Evolutionary conservation across 2,113 vertebrate species (phyloP), one percentile per base, ranked within the genome.

Genomic region (Poeciliopsis occidentalis): DNA sequence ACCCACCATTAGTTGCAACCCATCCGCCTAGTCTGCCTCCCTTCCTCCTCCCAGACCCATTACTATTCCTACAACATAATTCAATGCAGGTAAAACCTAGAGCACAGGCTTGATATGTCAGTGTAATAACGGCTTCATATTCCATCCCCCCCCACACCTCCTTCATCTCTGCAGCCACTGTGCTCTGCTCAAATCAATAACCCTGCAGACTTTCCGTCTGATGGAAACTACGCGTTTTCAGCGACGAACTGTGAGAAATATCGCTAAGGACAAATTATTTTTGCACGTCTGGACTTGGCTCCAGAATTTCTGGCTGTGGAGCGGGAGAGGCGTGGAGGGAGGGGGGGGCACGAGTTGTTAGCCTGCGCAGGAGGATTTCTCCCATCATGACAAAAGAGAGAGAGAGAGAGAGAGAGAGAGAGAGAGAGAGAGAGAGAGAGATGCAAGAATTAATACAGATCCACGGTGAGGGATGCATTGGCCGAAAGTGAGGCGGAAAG

Each of bases 11-110:
- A 73, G 60, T 64, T 31, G n/a, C 19, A 64, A 77, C 12, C 62
- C 76, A 73, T 84, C 73, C 83, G 22, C 51, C 51, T 24, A 0
- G 87, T 83, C 89, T 89, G 79, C 76, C 74, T 29, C 57, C 70
- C 66, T 89, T 85, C 90, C 88, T 88, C 83, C 60, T 71, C 78
- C 87, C 91, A 92, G 89, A 91, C 89, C 78, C 89, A 88, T 90
- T 85, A 88, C 85, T 84, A 84, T 88, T 87, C 91, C 90, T 80
- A 82, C 87, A 90, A 90, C 87, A 89, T 86, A 88, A 92, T 84
- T 74, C 62, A 87, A 83, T 85, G 85, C 85, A 91, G 86, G 79
- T 71, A 87, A 84, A 88, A 87, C 79, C 78, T 69, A 85, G 69
- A 74, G 75, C 72, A 70, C 76, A 44, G 60, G 47, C 67, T 76